Percentiles rank a stretch among this genome's conserved stretches.
phyloP scores from a whole-genome alignment of 2,888 invertebrate genomes.

The Eugnorisma glareosa region DNA sequence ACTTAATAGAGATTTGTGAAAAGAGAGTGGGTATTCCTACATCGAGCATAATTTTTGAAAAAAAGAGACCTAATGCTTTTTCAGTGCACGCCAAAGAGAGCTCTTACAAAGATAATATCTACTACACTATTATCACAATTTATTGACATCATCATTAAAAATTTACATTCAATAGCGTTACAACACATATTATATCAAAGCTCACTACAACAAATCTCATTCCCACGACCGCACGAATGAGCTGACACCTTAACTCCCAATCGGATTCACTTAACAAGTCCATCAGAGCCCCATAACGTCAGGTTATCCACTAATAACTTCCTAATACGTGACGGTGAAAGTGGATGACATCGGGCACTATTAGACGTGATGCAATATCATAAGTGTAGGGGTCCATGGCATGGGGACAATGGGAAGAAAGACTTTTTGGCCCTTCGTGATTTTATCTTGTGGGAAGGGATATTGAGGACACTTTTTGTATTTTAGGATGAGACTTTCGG shows the following conservation, averaged over 20 bases:
- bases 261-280: constrained; percentile 75
- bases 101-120: too few relatives aligned
- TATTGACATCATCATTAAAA: not conserved
- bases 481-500: not conserved
- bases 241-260: constrained; percentile 49
- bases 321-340: constrained; percentile 79
- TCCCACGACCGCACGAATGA: constrained; percentile 18
- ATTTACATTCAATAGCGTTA: not conserved
- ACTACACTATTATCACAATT: not conserved
- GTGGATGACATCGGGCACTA: constrained; percentile 67
- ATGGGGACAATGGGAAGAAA: constrained; percentile 12
- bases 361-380: constrained; percentile 62
- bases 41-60: not conserved
- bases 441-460: not conserved
- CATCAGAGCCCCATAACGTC: constrained; percentile 64
- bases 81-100: not conserved
- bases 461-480: not conserved
- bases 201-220: not conserved
- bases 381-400: constrained; percentile 24
- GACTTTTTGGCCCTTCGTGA: not conserved
- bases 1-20: not conserved
- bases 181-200: not conserved
- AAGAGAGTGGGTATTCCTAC: not conserved
- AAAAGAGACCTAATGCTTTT: not conserved
- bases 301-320: constrained; percentile 72